Percentiles rank a stretch among this genome's conserved stretches.
phyloP scores from a whole-genome alignment of 2,888 invertebrate species.

The Coremacera marginata region DNA sequence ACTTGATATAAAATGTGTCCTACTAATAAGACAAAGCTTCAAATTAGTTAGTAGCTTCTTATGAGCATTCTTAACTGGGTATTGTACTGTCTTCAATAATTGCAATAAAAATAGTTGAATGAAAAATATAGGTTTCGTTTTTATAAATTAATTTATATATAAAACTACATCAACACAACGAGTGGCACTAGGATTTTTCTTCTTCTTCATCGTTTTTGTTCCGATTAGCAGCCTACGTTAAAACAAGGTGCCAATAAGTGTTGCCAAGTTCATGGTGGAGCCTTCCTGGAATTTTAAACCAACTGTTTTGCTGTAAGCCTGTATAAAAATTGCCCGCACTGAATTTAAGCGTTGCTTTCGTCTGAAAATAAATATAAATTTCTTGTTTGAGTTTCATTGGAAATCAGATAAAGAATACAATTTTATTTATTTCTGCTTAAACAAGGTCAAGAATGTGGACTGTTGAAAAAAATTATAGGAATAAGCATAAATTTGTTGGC shows the following conservation, averaged over 20 bases:
- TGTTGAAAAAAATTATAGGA: no score
- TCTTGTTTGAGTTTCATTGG: neutral
- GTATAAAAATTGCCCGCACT: constrained; percentile 63
- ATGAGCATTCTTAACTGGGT: constrained; percentile 3
- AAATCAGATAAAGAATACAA: constrained; percentile 4
- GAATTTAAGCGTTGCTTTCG: constrained; percentile 63
- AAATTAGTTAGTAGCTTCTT: constrained; percentile 4
- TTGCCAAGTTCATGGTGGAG: constrained; percentile 60
- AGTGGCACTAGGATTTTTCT: constrained; percentile 9
- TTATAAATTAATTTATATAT: constrained; percentile 44
- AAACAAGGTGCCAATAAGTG: constrained; percentile 58
- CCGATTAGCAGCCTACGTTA: neutral
- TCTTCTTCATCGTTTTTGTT: neutral
- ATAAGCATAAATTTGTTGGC: no score
- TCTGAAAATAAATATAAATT: constrained; percentile 47
- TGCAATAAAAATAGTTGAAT: constrained; percentile 43
- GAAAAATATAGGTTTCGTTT: constrained; percentile 49
- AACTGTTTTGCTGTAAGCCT: constrained; percentile 63
- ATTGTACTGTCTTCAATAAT: constrained; percentile 17
- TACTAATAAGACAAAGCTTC: neutral
- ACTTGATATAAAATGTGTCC: neutral
- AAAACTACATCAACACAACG: constrained; percentile 52
- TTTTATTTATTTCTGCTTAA: neutral
- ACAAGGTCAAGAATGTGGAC: constrained; percentile 27
- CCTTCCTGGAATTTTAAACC: constrained; percentile 67